Evolutionary conservation across 2,113 vertebrate species (phyloP).

Genomic region (Psilopsiagon aurifrons): DNA sequence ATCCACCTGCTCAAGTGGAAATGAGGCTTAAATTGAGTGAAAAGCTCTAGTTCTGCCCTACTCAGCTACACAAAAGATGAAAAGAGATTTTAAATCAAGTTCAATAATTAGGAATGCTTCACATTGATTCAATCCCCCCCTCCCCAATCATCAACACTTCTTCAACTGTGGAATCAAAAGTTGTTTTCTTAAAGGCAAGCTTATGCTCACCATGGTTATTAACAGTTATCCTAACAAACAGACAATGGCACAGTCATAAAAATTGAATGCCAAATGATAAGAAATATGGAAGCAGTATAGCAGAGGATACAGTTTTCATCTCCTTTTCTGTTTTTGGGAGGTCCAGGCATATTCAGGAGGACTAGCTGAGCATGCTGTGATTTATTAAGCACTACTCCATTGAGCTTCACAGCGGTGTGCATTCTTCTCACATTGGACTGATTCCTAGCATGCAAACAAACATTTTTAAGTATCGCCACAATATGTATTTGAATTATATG

Average conservation of each 20-base stretch:
- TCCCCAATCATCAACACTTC: not conserved
- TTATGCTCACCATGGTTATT: not conserved
- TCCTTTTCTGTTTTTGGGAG: slow-evolving; percentile 87
- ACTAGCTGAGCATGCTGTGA: slow-evolving; percentile 93
- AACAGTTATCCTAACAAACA: not conserved
- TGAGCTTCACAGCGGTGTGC: slow-evolving; percentile 96
- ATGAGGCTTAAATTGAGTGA: not conserved
- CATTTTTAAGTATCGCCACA: not conserved
- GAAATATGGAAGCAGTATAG: not conserved
- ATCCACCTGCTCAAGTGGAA: not conserved
- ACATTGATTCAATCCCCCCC: not conserved
- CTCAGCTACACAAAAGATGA: not conserved
- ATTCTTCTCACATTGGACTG: slow-evolving; percentile 95
- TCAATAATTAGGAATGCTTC: not conserved
- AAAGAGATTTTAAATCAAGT: not conserved
- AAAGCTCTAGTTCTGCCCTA: not conserved
- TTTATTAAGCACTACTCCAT: slow-evolving; percentile 88
- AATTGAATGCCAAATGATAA: not conserved
- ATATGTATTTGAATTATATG: fast-evolving
- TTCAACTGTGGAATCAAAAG: not conserved
- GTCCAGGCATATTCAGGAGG: slow-evolving; percentile 96
- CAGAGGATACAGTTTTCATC: slow-evolving; percentile 98
- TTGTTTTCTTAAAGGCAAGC: not conserved
- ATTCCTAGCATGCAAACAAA: slow-evolving; percentile 78
- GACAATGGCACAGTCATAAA: not conserved